These are phyloP conservation scores for Drosophila melanocephala DNA, from an alignment of 2,888 invertebrate species.

Conservation along the genomic window DNA sequence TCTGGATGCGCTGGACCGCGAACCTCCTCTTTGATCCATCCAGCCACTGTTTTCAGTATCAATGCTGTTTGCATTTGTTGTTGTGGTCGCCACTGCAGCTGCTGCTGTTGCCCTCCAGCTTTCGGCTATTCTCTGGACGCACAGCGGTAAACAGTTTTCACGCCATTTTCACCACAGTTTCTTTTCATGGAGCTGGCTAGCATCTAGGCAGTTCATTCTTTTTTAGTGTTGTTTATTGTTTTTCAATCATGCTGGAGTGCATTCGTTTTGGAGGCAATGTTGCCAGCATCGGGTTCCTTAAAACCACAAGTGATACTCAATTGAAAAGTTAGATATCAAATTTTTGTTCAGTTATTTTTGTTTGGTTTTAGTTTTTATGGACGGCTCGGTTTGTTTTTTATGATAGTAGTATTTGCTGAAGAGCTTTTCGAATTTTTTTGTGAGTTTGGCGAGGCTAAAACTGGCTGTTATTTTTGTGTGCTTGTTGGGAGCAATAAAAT, in stretches of 20 bases:
- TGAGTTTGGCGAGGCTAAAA: background rate
- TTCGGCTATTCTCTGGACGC: slow-evolving; percentile 36
- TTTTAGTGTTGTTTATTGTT: slow-evolving; percentile 60
- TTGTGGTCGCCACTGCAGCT: slow-evolving; percentile 4
- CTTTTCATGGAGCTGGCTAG: slow-evolving; percentile 19
- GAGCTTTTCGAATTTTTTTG: slow-evolving; percentile 34
- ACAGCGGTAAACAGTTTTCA: slow-evolving; percentile 60
- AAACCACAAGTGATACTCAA: slow-evolving; percentile 67
- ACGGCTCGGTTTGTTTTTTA: slow-evolving; percentile 4
- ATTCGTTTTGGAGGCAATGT: slow-evolving; percentile 34
- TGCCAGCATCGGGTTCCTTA: slow-evolving; percentile 40
- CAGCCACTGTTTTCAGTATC: slow-evolving; percentile 46
- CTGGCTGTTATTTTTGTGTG: slow-evolving; percentile 10
- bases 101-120: slow-evolving; percentile 25
- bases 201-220: slow-evolving; percentile 20
- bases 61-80: slow-evolving; percentile 34
- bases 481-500: slow-evolving; percentile 14
- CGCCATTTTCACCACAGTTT: slow-evolving; percentile 63
- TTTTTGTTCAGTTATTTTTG: slow-evolving; percentile 6
- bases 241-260: slow-evolving; percentile 68
- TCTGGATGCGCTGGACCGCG: background rate
- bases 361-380: background rate
- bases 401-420: slow-evolving; percentile 1
- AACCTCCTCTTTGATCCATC: background rate
- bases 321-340: slow-evolving; percentile 64